Evolutionary conservation across 1,140 invertebrate genomes (phyloP), one percentile per base, ranked within the genome.

Genomic region (Marisa cornuarietis): DNA sequence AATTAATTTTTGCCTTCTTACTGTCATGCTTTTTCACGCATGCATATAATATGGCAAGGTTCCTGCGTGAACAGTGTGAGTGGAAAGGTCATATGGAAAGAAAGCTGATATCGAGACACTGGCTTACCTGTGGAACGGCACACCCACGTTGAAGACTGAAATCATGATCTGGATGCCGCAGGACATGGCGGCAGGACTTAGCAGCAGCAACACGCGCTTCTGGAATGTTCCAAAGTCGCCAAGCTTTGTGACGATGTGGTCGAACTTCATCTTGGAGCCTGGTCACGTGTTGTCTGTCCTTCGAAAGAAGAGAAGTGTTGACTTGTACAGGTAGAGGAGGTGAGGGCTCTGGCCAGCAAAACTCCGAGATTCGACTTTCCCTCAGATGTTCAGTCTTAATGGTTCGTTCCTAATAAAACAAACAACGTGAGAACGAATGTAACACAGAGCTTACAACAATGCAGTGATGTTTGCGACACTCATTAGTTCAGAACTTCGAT

Each of bases 161-260:
- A 83, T 75, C 78, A 86, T 77, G 87, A 95, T 95, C 85, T 95
- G 95, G 85, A 95, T 94, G 22, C 94, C 95, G 87, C 94, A 94
- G 14, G 93, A 92, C 85, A 95, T 94, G 8, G 94, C 93, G 8
- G 95, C 94, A 31, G 95, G 88, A 85, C 94, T 95, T 94, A 97
- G 95, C 83, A 96, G 90, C 10, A 96, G 88, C 87, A 97, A 97
- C 0, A 97, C 90, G 9, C 96, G 91, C 86, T 95, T 95, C 88
- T 98, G 97, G 90, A 97, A 98, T 69, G 93, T 90, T 31, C 96
- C 96, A 88, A 97, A 97, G 85, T 96, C 96, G 0, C 97, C 97
- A 49, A 98, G 93, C 0, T 95, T 94, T 52, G 52, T 13, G 66
- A 97, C 89, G 16, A 97, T 90, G 80, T 96, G 95, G 87, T 98